A percentile compares a stretch with the other conserved stretches of the same genome.
Conservation (phyloP, 1,140 invertebrate species). For the Bacillus rossius region DNA sequence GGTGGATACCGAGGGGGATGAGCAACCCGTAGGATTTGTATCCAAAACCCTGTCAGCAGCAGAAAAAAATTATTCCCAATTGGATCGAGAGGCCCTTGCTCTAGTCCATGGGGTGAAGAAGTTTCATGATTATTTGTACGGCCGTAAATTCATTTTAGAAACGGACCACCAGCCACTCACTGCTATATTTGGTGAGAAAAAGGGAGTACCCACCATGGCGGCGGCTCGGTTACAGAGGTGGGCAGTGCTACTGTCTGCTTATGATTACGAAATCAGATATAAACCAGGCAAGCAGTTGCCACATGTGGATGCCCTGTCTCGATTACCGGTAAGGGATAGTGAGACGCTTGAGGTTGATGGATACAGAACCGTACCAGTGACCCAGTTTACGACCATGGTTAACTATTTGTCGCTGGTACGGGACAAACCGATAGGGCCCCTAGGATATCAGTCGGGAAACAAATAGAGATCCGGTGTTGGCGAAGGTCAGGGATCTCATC, state of each 20-base stretch:
- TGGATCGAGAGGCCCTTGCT: conserved; percentile 45
- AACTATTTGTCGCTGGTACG: background rate
- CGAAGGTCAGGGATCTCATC: background rate
- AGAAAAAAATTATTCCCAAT: conserved; percentile 43
- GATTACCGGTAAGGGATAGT: background rate
- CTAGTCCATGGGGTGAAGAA: conserved; percentile 44
- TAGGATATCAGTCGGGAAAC: background rate
- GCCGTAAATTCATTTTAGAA: conserved; percentile 36
- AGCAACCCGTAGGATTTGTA: conserved; percentile 33
- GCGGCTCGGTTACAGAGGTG: background rate
- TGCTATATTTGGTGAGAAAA: conserved; percentile 38
- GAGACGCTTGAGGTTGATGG: background rate
- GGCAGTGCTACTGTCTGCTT: background rate
- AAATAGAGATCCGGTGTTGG: background rate
- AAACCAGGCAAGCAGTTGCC: background rate
- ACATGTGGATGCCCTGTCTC: background rate
- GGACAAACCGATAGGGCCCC: background rate
- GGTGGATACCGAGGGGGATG: conserved; percentile 12
- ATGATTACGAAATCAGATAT: background rate
- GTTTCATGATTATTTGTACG: conserved; percentile 45
- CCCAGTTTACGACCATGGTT: too few relatives aligned
- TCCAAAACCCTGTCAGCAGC: conserved; percentile 33
- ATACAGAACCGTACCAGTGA: background rate
- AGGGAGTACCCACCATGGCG: background rate
- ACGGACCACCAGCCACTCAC: conserved; percentile 48